These are phyloP conservation scores for Drymodes brunneopygia DNA, from an alignment of 2,113 vertebrate species.

Conservation along the genomic window DNA sequence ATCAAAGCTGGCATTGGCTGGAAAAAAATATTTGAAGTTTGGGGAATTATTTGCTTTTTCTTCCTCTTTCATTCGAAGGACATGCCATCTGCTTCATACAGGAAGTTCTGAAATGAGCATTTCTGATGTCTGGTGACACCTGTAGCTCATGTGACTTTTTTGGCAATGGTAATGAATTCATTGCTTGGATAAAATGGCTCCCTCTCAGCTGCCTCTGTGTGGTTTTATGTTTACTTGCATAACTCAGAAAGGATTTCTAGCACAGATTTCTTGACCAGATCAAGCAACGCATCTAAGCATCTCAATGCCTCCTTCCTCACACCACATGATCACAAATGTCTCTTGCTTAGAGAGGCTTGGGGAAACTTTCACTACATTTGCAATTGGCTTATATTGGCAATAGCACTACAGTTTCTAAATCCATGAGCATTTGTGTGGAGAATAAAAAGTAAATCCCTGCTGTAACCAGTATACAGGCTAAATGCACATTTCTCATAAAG, in stretches of 20 bases:
- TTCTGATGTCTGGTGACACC: neutral
- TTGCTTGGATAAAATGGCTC: neutral
- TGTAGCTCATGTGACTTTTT: neutral
- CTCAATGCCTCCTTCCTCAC: neutral
- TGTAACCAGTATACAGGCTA: neutral
- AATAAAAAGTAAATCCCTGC: neutral
- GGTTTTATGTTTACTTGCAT: neutral
- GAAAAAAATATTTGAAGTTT: neutral
- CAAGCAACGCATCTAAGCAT: neutral
- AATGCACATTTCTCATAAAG: neutral
- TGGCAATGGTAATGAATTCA: neutral
- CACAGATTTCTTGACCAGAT: neutral
- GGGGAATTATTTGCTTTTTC: neutral
- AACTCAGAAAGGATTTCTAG: neutral
- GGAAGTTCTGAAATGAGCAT: neutral
- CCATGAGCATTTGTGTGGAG: neutral
- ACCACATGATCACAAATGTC: neutral
- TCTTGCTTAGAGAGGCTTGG: neutral
- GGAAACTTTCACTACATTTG: neutral
- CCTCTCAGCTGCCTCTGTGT: neutral
- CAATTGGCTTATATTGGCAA: neutral
- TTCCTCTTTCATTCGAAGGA: neutral
- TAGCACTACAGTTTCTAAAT: neutral
- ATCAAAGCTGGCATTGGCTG: neutral
- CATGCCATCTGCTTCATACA: fast-evolving